Percentiles rank a stretch among this genome's conserved stretches.
Conservation (phyloP, 2,797 vertebrate genomes). For the Acanthurus leucopareius region DNA sequence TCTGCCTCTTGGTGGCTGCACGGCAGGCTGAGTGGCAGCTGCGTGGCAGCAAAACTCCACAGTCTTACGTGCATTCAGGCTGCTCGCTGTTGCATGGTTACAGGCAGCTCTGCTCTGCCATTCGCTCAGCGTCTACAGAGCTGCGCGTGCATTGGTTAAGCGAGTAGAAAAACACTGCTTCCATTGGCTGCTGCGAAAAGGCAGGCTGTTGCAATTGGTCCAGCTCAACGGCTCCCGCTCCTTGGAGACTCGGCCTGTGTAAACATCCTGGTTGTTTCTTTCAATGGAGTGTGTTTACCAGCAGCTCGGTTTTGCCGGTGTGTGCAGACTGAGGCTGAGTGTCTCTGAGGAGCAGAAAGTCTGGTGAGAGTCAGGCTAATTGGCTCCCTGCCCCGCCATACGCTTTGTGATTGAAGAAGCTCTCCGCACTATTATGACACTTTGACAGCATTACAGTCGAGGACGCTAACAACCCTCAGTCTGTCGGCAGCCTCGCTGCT, state of each 20-base stretch:
- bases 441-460: constrained; percentile 70
- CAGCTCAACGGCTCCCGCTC: constrained; percentile 52
- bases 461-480: constrained; percentile 63
- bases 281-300: constrained; percentile 83
- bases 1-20: constrained; percentile 56
- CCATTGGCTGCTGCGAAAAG: constrained; percentile 69
- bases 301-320: constrained; percentile 52
- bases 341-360: constrained; percentile 73
- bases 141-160: constrained; percentile 69
- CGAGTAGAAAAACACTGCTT: constrained; percentile 46
- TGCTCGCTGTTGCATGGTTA: constrained; percentile 88
- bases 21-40: constrained; percentile 59
- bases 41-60: constrained; percentile 67
- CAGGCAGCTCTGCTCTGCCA: constrained; percentile 71
- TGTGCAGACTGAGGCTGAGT: constrained; percentile 59
- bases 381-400: constrained; percentile 71
- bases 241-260: constrained; percentile 80
- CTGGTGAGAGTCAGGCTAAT: constrained; percentile 77
- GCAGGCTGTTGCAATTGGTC: constrained; percentile 76
- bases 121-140: constrained; percentile 74
- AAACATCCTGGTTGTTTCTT: constrained; percentile 82
- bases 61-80: constrained; percentile 55
- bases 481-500: constrained; percentile 45
- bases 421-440: constrained; percentile 69
- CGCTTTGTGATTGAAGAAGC: constrained; percentile 68